phyloP scores from a whole-genome alignment of 2,888 invertebrate species.

The Ecliptopera silaceata region DNA sequence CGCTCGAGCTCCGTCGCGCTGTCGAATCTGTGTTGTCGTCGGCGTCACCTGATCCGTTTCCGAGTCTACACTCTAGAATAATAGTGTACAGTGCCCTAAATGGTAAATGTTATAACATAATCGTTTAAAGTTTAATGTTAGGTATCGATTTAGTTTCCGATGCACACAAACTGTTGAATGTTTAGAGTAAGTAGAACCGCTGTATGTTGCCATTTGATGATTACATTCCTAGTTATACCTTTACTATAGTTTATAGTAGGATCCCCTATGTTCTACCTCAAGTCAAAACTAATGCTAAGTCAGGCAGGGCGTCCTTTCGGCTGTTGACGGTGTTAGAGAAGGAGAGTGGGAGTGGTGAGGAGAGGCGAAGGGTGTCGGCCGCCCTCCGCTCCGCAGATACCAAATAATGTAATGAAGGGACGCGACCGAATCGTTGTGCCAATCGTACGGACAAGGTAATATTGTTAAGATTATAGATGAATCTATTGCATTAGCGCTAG shows the following conservation, averaged over 20 bases:
- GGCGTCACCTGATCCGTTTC: constrained; percentile 54
- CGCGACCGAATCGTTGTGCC: constrained; percentile 72
- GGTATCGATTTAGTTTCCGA: constrained; percentile 45
- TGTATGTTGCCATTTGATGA: constrained; percentile 76
- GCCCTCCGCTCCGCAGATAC: constrained; percentile 50
- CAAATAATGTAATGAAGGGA: constrained; percentile 76
- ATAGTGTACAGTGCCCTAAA: constrained; percentile 41
- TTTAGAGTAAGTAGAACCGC: constrained; percentile 70
- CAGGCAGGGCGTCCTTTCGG: constrained; percentile 61
- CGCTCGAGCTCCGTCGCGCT: constrained; percentile 45
- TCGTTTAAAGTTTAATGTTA: constrained; percentile 23
- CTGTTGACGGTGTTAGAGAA: constrained; percentile 24
- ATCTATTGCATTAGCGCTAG: constrained; percentile 73
- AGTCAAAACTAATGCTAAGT: constrained; percentile 76
- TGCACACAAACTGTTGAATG: constrained; percentile 62
- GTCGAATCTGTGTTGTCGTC: constrained; percentile 39
- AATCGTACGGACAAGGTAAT: constrained; percentile 77
- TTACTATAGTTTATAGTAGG: constrained; percentile 72
- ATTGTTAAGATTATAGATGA: constrained; percentile 75
- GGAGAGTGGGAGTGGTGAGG: constrained; percentile 26
- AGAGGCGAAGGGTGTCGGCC: constrained; percentile 25
- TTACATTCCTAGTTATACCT: constrained; percentile 80
- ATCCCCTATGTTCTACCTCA: constrained; percentile 80
- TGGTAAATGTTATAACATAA: constrained; percentile 43
- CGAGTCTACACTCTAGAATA: constrained; percentile 48